A percentile compares a stretch with the other conserved stretches of the same genome.
Evolutionary conservation across 2,113 vertebrate species (phyloP).

Genomic region (Arenaria interpres): DNA sequence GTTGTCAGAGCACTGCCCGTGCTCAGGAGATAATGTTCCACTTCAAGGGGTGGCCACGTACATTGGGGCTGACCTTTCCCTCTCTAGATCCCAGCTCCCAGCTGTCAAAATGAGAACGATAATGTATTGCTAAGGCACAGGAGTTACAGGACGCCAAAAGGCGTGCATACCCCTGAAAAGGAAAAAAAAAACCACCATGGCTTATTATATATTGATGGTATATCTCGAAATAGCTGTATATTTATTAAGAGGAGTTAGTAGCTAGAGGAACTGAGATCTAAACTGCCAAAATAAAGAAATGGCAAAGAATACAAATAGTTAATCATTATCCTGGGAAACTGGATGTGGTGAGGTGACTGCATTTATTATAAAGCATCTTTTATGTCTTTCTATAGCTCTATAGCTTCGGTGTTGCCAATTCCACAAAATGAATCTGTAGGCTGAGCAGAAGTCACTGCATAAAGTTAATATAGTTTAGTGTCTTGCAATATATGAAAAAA

Average conservation of each 20-base stretch:
- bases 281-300: not conserved
- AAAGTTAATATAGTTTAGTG: conserved; percentile 39
- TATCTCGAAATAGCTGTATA: not conserved
- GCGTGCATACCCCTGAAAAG: not conserved
- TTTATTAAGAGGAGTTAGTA: not conserved
- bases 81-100: not conserved
- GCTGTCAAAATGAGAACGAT: not conserved
- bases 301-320: not conserved
- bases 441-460: conserved; percentile 29
- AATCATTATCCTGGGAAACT: not conserved
- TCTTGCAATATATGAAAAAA: conserved; percentile 39
- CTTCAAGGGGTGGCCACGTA: not conserved
- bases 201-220: not conserved
- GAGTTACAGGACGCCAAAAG: not conserved
- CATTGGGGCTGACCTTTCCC: not conserved
- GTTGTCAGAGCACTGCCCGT: not conserved
- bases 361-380: conserved; percentile 3
- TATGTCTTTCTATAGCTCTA: not conserved
- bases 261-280: not conserved
- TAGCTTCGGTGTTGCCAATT: not conserved
- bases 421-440: conserved; percentile 5
- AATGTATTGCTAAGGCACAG: not conserved
- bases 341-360: not conserved
- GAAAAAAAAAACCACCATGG: accelerated
- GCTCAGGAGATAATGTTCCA: not conserved